These are phyloP conservation scores for Plemyria rubiginata DNA, from an alignment of 2,888 invertebrate species.

Conservation along the genomic window DNA sequence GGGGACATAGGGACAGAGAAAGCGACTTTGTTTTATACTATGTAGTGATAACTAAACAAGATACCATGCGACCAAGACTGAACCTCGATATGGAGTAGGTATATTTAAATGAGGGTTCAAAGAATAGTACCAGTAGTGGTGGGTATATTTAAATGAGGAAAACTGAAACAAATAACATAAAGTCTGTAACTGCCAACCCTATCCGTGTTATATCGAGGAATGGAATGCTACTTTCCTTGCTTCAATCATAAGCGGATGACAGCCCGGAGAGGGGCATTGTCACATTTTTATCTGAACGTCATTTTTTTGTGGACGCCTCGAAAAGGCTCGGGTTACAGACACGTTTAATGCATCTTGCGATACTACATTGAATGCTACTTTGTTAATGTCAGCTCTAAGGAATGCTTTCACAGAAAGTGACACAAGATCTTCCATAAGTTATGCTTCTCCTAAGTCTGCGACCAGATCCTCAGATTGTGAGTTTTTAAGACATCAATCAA, in stretches of 20 bases:
- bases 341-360: slow-evolving; percentile 44
- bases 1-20: too few relatives aligned
- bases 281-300: slow-evolving; percentile 56
- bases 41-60: too few relatives aligned
- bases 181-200: slow-evolving; percentile 19
- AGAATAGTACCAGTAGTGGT: too few relatives aligned
- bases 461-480: neutral
- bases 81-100: too few relatives aligned
- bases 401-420: slow-evolving; percentile 30
- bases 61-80: too few relatives aligned
- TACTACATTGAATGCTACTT: slow-evolving; percentile 40
- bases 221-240: slow-evolving; percentile 68
- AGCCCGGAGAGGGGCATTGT: slow-evolving; percentile 54
- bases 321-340: slow-evolving; percentile 52
- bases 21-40: too few relatives aligned
- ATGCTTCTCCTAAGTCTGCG: slow-evolving; percentile 14
- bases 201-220: slow-evolving; percentile 53
- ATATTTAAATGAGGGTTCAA: too few relatives aligned
- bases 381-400: slow-evolving; percentile 27
- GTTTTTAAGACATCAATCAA: neutral
- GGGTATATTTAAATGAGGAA: neutral
- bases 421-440: slow-evolving; percentile 23
- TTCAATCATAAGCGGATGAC: slow-evolving; percentile 70
- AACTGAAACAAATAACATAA: neutral
- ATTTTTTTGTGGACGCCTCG: slow-evolving; percentile 47